Evolutionary conservation across 2,888 invertebrate species (phyloP).

Genomic region (Macrophya annulata): DNA sequence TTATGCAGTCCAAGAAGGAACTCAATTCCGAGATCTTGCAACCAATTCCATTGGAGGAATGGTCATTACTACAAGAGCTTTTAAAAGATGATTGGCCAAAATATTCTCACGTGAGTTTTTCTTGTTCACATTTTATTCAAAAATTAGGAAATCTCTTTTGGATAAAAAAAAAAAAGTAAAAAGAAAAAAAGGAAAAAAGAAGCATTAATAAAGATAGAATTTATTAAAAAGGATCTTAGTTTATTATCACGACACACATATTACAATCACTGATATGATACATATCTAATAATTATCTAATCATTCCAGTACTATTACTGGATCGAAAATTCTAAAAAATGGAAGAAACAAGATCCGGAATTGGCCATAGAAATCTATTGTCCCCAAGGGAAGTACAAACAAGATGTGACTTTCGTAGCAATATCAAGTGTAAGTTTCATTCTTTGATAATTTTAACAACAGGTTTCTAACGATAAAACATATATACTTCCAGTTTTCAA

Average conservation of each 20-base stretch:
- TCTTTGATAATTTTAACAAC: background rate
- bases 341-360: conserved; percentile 72
- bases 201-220: too few relatives aligned
- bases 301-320: conserved; percentile 74
- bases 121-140: background rate
- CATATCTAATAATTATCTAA: too few relatives aligned
- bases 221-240: too few relatives aligned
- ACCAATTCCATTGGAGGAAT: conserved; percentile 69
- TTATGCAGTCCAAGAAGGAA: background rate
- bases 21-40: conserved; percentile 70
- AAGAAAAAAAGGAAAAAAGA: too few relatives aligned
- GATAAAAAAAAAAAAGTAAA: too few relatives aligned
- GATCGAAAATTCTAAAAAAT: conserved; percentile 76
- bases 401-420: conserved; percentile 75
- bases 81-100: conserved; percentile 73
- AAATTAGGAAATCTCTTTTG: too few relatives aligned
- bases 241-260: too few relatives aligned
- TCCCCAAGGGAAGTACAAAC: conserved; percentile 76
- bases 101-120: conserved; percentile 66
- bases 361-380: conserved; percentile 77
- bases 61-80: conserved; percentile 69
- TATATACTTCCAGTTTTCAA: conserved; percentile 58
- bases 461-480: background rate
- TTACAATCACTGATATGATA: too few relatives aligned
- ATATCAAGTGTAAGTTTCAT: conserved; percentile 61